Base-by-base conservation (phyloP, 2,888 invertebrate species). In the Nephrotoma appendiculata region DNA sequence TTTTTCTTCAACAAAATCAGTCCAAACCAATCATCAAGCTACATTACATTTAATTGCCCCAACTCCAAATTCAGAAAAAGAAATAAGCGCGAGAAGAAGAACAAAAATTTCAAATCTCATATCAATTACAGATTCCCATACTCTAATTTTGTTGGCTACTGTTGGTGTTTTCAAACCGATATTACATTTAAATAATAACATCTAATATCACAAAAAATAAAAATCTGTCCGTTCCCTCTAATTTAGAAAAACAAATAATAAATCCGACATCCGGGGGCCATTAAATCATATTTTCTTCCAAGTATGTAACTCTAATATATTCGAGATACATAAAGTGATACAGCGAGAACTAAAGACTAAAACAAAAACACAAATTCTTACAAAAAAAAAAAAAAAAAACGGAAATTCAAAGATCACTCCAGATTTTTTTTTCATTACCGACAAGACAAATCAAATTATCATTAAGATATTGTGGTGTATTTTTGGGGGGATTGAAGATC, bases 341-440 rank as follows among this genome's bases (percentile, higher is more conserved):
- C 71, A 9, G 6, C 6, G 31, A 42, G 15, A 84, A 15, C 43
- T 15, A n/a, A 84, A 84, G 84, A 84, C 84, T n/a, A 84, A 84
- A 84, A 84, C 41, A 84, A 84, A 42, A 71, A 71, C 31, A 31
- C 31, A 31, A 84, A 84, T 84, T 84, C 41, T 42, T 84, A n/a
- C 15, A 42, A 42, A 84, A 43, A 15, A 15, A 84, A 11, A 42
- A n/a, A n/a, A n/a, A n/a, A 6, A 84, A 84, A 84, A 84, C 84
- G 84, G 84, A 84, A 84, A 84, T 43, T 84, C 84, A 84, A 84
- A 84, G 84, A 84, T 84, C 84, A 84, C 84, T 84, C 84, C 84
- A 84, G 41, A 84, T 84, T 42, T 44, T 44, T 44, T 57, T 71
- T 71, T 71, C 71, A 71, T 71, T 71, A 71, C 71, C 31, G 71